Evolutionary conservation across 35 echinoderm and acorn worm genomes (phyloP), one percentile per base, ranked within the genome.

Genomic region (Strongylocentrotus purpuratus): DNA sequence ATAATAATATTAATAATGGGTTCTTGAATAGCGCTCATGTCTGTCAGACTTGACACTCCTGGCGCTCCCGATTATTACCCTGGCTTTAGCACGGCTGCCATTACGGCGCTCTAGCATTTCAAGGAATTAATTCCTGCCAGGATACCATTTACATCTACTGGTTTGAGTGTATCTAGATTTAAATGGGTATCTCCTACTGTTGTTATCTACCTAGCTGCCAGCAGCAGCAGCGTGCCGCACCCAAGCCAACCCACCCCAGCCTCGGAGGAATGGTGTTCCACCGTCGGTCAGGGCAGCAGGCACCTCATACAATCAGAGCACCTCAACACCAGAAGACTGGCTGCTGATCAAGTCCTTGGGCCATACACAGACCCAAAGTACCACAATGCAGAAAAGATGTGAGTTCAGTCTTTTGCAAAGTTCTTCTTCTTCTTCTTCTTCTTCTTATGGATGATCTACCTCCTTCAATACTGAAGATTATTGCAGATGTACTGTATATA

Each of bases 241-340:
- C 96, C 96, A 48, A 94, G 96, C 32, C 58, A 41, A 28, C 46
- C 78, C 86, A 94, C 85, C 20, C 96, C 96, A 28, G 85, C 46
- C 32, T 87, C 87, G 17, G 93, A 94, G 33, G 96, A 96, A 25
- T 96, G 96, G 96, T 94, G 94, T 87, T 85, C 91, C 52, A 96
- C 96, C 31, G 60, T 94, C 46, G 96, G 94, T 47, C 93, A 96
- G 46, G 96, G 97, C 87, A 98, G 93, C 48, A 96, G 94, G 31
- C 97, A 98, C 47, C 96, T 96, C 89, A 95, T 98, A 55, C 95
- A 85, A 17, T 94, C 96, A 46, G 94, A 98, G 31, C 97, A 98
- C 65, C 95, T 98, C 4, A 94, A 98, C 94, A 94, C 65, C 22
- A 95, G 97, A 94, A 95, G 97, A 47, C 46, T 85, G 48, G 97